These are phyloP conservation scores for Azorinus chamasolen DNA, from an alignment of 2,888 invertebrate species.

Conservation along the genomic window DNA sequence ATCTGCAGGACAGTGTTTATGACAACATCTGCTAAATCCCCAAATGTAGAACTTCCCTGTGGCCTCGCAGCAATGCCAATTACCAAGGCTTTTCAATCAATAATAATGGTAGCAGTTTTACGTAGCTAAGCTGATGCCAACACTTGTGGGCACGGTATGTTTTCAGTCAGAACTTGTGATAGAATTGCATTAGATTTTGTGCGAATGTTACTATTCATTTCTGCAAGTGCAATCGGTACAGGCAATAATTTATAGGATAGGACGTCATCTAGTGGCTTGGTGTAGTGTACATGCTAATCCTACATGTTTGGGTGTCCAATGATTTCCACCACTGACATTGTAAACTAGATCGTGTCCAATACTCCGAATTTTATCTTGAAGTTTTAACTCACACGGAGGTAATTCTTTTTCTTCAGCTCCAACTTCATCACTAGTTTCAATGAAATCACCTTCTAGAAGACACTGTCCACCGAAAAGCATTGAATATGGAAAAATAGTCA, in stretches of 20 bases:
- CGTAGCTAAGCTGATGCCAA: neutral
- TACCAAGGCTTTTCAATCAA: constrained; percentile 1
- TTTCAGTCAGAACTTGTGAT: neutral
- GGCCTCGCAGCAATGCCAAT: neutral
- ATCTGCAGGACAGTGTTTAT: constrained; percentile 1
- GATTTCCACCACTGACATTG: no score
- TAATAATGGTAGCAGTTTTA: neutral
- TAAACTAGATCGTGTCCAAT: constrained; percentile 24
- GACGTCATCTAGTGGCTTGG: no score
- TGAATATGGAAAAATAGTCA: no score
- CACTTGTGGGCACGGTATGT: neutral
- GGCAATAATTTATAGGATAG: no score
- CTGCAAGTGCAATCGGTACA: constrained; percentile 3
- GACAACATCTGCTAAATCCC: neutral
- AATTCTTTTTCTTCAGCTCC: neutral
- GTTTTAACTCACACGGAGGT: no score
- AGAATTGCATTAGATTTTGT: neutral
- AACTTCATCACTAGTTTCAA: constrained; percentile 4
- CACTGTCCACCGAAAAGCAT: constrained; percentile 3
- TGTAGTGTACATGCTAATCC: no score
- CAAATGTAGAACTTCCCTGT: constrained; percentile 5
- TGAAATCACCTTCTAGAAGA: constrained; percentile 1
- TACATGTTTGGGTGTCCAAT: no score
- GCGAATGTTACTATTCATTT: neutral
- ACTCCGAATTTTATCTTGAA: neutral